phyloP scores from a whole-genome alignment of 2,113 vertebrate genomes.

The Pelobates fuscus region DNA sequence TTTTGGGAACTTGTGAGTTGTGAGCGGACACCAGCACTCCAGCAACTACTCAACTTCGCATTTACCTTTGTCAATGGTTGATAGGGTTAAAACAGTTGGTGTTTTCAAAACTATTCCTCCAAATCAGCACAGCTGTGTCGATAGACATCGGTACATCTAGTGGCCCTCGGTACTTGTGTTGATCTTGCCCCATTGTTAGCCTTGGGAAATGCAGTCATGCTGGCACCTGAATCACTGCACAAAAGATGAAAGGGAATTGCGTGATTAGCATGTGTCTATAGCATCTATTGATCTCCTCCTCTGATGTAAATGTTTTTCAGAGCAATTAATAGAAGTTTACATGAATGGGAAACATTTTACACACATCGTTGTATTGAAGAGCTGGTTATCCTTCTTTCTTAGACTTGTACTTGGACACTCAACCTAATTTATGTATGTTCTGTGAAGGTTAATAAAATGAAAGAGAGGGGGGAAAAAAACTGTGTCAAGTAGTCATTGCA shows the following conservation, averaged over 20 bases:
- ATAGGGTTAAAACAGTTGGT: not conserved
- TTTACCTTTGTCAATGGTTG: not conserved
- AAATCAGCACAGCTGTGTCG: slow-evolving; percentile 12
- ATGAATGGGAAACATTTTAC: slow-evolving; percentile 47
- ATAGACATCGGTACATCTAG: slow-evolving; percentile 38
- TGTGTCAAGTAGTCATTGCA: not conserved
- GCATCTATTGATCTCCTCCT: slow-evolving; percentile 37
- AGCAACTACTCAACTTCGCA: too few species aligned
- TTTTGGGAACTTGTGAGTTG: too few species aligned
- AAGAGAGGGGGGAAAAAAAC: too few species aligned
- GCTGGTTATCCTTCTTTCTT: slow-evolving; percentile 22
- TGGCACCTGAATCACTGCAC: slow-evolving; percentile 42
- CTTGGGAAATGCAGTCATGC: slow-evolving; percentile 38
- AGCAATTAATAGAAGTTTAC: slow-evolving; percentile 49
- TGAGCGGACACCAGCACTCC: too few species aligned
- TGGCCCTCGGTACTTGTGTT: slow-evolving; percentile 26
- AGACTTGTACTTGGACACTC: slow-evolving; percentile 32
- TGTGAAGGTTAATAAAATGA: slow-evolving; percentile 9
- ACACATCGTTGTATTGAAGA: slow-evolving; percentile 32
- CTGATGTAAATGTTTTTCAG: slow-evolving; percentile 47
- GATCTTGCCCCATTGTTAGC: slow-evolving; percentile 26
- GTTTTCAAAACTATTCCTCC: not conserved
- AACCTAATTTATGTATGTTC: slow-evolving; percentile 26
- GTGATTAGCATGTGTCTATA: slow-evolving; percentile 43
- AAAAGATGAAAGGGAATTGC: slow-evolving; percentile 43